Base-by-base conservation (phyloP, 2,113 vertebrate genomes). In the Polyodon spathula region DNA sequence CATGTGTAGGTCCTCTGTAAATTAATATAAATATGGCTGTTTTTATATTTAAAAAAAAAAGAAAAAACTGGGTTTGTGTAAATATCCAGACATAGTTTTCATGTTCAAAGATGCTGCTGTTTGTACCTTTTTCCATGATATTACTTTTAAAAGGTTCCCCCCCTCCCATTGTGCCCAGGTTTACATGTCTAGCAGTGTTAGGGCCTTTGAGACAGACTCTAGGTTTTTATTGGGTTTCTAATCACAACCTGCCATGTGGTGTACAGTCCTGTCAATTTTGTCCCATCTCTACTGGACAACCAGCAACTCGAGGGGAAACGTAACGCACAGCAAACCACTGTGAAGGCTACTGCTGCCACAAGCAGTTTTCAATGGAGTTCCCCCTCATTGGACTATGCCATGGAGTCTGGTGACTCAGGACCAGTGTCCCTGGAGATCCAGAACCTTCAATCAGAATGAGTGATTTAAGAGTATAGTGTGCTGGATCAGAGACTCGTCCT, bases 21-120 rank as follows among this genome's bases (percentile, higher is more conserved):
- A 97, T 92, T 77, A 84, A 88, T 93, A 97, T 97, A 97, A 92
- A 97, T 94, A 95, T 86, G 87, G 84, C 66, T 62, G 68, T 84
- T 86, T 88, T 80, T 81, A 79, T 90, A 90, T 89, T 68, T 83
- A 68, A 80, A 75, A 82, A 78, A 85, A 86, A 86, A 81, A 79
- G 88, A 89, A 84, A 89, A 90, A 81, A 88, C 89, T 80, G 84
- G 86, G 86, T 93, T 90, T 90, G 82, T 94, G 89, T 86, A 81
- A 76, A 89, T 83, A 89, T 85, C 87, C 83, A 66, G 73, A 85
- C 88, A 84, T 88, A 81, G 88, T 86, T 83, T 88, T 81, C 77
- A 81, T 84, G 86, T 90, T 78, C 77, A 83, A 86, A 84, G 75
- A 85, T 91, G 85, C 88, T 90, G 81, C 83, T 86, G 84, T 94